Conservation (phyloP, 2,888 invertebrate genomes). For the Zhuqinia jingwanae region DNA sequence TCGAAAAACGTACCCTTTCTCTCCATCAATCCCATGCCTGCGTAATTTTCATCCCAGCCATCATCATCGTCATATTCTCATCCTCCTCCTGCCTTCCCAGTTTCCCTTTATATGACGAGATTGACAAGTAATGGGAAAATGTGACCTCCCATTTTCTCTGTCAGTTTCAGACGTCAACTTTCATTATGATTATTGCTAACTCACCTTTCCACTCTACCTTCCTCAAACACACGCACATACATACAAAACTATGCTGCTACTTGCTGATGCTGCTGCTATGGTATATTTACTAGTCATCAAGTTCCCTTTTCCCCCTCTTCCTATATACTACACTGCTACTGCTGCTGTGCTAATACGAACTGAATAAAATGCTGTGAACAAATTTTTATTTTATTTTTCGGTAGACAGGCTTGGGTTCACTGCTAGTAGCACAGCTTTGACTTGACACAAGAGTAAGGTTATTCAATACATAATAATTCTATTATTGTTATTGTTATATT, state of each 20-base stretch:
- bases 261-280: not conserved
- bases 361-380: too few species aligned
- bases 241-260: not conserved
- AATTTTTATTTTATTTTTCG: too few species aligned
- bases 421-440: too few species aligned
- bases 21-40: too few species aligned
- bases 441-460: too few species aligned
- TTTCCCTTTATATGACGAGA: not conserved
- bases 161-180: slow-evolving; percentile 44
- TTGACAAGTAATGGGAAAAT: slow-evolving; percentile 43
- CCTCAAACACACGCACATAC: not conserved
- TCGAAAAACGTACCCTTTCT: too few species aligned
- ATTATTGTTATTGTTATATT: too few species aligned
- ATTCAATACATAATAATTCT: too few species aligned
- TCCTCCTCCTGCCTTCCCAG: not conserved
- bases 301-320: not conserved
- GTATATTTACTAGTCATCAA: not conserved
- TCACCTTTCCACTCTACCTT: too few species aligned
- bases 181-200: not conserved
- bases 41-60: too few species aligned
- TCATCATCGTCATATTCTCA: not conserved
- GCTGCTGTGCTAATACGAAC: too few species aligned
- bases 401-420: too few species aligned
- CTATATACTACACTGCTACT: not conserved
- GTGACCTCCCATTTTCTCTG: slow-evolving; percentile 43